Evolutionary conservation across 2,797 vertebrate genomes (phyloP), one percentile per base, ranked within the genome.

Genomic region (Trematomus bernacchii): DNA sequence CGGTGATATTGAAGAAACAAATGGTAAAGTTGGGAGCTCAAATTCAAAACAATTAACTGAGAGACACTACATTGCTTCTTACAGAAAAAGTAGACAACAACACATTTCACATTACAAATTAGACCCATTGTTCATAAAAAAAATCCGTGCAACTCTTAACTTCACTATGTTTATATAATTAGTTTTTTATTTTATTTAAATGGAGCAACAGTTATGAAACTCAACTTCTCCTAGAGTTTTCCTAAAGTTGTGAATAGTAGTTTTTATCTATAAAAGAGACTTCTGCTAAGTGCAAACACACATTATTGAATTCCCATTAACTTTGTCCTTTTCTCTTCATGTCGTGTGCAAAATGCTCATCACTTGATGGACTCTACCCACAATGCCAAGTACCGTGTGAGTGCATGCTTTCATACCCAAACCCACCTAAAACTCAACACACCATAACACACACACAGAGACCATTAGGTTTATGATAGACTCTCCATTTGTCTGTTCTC

Each of bases 391-490:
- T 21, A 67, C 33, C 33, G 7, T 7, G 33, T 27, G 18, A 76
- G 50, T 62, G 52, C 21, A 12, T 51, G 47, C 48, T 50, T 8
- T 79, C 67, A 73, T 18, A 59, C 66, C 33, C 37, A 23, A 61
- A 44, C 52, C 40, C 53, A 71, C 27, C 23, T 51, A 2, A 73
- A 42, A 66, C 54, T 55, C 53, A 70, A 47, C 46, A 58, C 68
- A 64, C 33, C 33, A 33, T 33, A 33, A 33, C 59, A 71, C 55
- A 65, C 53, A 61, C 44, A 50, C 59, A 75, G 7, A 71, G 7
- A 62, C 52, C 87, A 89, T 88, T 91, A 70, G 64, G 15, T 90
- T 92, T 91, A 91, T 85, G 79, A 77, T 67, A 37, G 7, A 58
- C 53, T 65, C 80, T 82, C 48, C 65, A 82, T 89, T 83, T 84